Base-by-base conservation (phyloP, 2,888 invertebrate genomes). In the Tortricodes alternella region DNA sequence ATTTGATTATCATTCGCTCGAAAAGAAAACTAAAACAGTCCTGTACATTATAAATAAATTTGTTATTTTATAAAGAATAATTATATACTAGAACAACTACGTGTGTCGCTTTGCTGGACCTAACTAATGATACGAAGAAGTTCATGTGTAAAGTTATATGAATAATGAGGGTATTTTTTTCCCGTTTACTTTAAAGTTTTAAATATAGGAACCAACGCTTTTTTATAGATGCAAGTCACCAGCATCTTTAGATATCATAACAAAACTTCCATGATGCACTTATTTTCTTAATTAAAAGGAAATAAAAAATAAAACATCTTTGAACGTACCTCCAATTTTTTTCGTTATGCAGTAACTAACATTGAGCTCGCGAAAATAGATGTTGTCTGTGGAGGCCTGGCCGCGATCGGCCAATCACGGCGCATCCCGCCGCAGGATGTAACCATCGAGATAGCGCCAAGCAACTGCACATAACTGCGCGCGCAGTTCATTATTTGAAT, bases 341-440 rank as follows among this genome's bases (percentile, higher is more conserved):
- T 32, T 52, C 27, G 6, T 1, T 23, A 4, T 23, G 27, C 13
- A 37, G 15, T 16, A 8, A 1, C 9, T 11, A 32, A 39, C n/a
- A 13, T 3, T 5, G n/a, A 9, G 5, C 32, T 34, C 9, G 24
- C 46, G 46, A 32, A 38, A 32, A 29, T 52, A 58, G 23, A 46
- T 46, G 19, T 46, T 53, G 37, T 49, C 46, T 58, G 64, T 66
- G 76, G 75, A 76, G 80, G 75, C 80, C 68, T 64, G 81, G 68
- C 80, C 62, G 64, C 60, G 52, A 62, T 66, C 66, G 71, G 60
- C 84, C 85, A 84, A 83, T 83, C 62, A 76, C 68, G 74, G 64
- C 52, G 57, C 66, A 52, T 66, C 66, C 66, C 68, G 71, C 69
- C 70, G 68, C 53, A 65, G 70, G 66, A 71, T 65, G 71, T 69